Evolutionary conservation across 2,888 invertebrate genomes (phyloP), one percentile per base, ranked within the genome.

Genomic region (Stramonita haemastoma): DNA sequence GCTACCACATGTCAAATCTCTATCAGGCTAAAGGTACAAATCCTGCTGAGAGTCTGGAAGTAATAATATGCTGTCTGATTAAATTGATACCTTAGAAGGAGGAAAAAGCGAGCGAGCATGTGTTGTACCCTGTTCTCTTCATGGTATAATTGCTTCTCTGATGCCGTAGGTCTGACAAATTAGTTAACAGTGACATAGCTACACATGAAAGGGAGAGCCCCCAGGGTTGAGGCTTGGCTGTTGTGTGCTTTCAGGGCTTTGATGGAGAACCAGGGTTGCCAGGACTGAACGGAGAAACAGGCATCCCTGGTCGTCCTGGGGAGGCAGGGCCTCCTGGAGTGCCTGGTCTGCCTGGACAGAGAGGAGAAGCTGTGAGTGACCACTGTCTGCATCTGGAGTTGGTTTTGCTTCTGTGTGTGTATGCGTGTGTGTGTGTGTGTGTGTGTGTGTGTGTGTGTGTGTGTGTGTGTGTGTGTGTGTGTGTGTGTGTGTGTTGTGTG

Each of bases 281-380:
- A 19, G 91, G 91, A n/a, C 83, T 19, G 0, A 22, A 29, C 32
- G 88, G 88, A 81, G 88, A 88, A 60, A 29, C 87, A 6, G 91
- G 91, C 22, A 87, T 90, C 29, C 90, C 91, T 29, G 91, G 92
- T 5, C 88, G 84, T 22, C 91, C 91, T 60, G 93, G 93, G 83
- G 89, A 87, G 17, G 81, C 46, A n/a, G 83, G 88, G 15, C 84
- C 88, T 19, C 46, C n/a, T 34, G 88, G 88, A 19, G 29, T 29
- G 0, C 88, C 88, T 17, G 88, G 88, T 57, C 29, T 88, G 56
- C 79, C 87, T 77, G 87, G 87, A 17, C 11, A n/a, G 29, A 88
- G 81, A 60, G 88, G 88, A 57, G 88, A 88, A 56, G 0, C 32
- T 34, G 88, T 88, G 79, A 56, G 88, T 81, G 29, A 22, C 22